A percentile compares a stretch with the other conserved stretches of the same genome.
Evolutionary conservation across 2,797 vertebrate genomes (phyloP).

Genomic region (Myotis findleyi): DNA sequence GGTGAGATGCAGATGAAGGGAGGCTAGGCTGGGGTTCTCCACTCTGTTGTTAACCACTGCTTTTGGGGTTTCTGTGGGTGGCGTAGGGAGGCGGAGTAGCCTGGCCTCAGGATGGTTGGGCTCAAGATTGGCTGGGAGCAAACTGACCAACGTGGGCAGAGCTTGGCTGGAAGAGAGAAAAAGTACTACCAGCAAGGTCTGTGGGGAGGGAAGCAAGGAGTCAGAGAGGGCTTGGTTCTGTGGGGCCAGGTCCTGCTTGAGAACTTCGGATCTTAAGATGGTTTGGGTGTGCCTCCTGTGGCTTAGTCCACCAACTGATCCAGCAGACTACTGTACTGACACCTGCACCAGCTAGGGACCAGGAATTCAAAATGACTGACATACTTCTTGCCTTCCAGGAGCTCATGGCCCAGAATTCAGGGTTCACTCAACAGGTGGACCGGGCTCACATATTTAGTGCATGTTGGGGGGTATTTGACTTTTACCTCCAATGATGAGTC

Average conservation of each 20-base stretch:
- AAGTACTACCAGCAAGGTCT: accelerated
- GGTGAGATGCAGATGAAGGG: neutral
- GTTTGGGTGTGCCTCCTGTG: neutral
- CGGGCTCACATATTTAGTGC: neutral
- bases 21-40: neutral
- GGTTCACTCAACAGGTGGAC: neutral
- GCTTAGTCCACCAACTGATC: neutral
- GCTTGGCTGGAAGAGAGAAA: neutral
- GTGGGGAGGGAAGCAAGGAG: neutral
- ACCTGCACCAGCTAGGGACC: neutral
- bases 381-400: neutral
- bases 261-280: neutral
- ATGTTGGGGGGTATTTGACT: neutral
- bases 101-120: neutral
- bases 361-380: neutral
- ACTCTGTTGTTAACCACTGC: neutral
- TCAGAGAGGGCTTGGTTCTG: neutral
- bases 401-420: neutral
- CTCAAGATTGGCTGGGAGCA: neutral
- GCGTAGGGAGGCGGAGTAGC: accelerated
- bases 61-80: neutral
- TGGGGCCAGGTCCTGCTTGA: neutral
- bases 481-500: neutral
- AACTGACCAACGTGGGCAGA: neutral
- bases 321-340: neutral